phyloP scores from a whole-genome alignment of 2,113 vertebrate genomes.

The Myiopsitta monachus region DNA sequence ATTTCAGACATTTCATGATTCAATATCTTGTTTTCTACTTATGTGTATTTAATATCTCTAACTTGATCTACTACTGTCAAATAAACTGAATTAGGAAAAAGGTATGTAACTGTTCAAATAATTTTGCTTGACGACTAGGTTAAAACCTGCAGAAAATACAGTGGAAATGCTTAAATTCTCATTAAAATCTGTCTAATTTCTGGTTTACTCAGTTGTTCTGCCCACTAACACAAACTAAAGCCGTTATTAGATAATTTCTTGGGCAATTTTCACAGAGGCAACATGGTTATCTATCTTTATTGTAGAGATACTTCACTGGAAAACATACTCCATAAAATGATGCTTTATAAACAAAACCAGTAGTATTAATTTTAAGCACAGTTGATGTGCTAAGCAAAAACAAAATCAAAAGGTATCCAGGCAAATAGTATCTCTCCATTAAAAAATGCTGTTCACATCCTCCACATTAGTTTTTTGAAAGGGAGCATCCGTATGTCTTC shows the following conservation, averaged over 20 bases:
- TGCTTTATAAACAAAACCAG: neutral
- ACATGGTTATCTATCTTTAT: neutral
- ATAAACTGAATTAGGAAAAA: neutral
- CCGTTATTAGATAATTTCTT: neutral
- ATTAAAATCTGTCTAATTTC: neutral
- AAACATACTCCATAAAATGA: neutral
- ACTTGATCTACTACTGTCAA: neutral
- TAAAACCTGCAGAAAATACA: neutral
- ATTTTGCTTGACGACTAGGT: neutral
- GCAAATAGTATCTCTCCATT: neutral
- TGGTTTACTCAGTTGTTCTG: neutral
- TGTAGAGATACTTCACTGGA: neutral
- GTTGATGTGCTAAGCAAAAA: neutral
- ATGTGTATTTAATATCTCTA: neutral
- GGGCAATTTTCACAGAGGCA: neutral
- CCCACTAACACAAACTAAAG: neutral
- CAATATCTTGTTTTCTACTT: neutral
- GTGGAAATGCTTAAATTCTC: neutral
- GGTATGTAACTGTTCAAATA: neutral
- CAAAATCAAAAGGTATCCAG: neutral
- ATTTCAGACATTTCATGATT: neutral
- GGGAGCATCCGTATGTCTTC: neutral
- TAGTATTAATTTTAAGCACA: neutral
- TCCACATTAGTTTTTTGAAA: neutral
- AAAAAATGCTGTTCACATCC: neutral